Percentiles rank a stretch among this genome's conserved stretches.
These are phyloP conservation scores for Ligdia adustata DNA, from an alignment of 2,888 invertebrate species.

Conservation along the genomic window DNA sequence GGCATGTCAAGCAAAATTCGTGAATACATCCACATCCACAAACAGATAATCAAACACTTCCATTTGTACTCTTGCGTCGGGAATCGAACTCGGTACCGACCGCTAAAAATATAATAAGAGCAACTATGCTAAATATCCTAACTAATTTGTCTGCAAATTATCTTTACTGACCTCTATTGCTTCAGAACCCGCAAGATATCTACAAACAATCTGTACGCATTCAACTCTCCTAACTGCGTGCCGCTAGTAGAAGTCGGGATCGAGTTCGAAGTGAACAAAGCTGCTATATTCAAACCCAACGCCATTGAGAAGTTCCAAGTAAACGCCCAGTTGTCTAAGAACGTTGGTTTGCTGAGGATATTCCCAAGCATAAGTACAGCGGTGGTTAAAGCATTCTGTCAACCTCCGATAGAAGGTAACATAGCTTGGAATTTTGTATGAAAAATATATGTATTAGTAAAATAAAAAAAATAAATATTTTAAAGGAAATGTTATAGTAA, in stretches of 20 bases:
- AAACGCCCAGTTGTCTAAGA: slow-evolving; percentile 89
- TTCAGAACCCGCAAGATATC: slow-evolving; percentile 89
- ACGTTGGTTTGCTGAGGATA: slow-evolving; percentile 93
- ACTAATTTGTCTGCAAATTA: no score
- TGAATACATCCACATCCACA: no score
- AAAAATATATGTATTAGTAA: no score
- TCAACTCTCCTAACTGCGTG: slow-evolving; percentile 93
- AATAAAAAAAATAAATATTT: no score
- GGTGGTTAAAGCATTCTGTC: slow-evolving; percentile 88
- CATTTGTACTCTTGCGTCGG: no score
- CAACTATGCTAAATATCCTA: no score
- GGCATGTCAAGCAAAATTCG: no score
- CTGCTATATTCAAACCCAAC: slow-evolving; percentile 71
- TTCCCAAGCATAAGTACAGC: slow-evolving; percentile 95
- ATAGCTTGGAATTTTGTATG: not conserved
- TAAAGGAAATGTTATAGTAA: no score
- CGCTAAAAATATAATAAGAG: no score
- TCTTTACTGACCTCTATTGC: slow-evolving; percentile 30
- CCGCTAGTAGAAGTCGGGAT: slow-evolving; percentile 93
- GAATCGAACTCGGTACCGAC: no score
- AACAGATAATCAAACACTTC: no score
- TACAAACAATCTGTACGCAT: slow-evolving; percentile 89
- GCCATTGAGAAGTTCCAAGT: slow-evolving; percentile 86
- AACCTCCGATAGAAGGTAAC: slow-evolving; percentile 88
- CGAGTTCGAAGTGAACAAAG: slow-evolving; percentile 86